Evolutionary conservation across 2,113 vertebrate genomes (phyloP), one percentile per base, ranked within the genome.

Genomic region (Parus major): DNA sequence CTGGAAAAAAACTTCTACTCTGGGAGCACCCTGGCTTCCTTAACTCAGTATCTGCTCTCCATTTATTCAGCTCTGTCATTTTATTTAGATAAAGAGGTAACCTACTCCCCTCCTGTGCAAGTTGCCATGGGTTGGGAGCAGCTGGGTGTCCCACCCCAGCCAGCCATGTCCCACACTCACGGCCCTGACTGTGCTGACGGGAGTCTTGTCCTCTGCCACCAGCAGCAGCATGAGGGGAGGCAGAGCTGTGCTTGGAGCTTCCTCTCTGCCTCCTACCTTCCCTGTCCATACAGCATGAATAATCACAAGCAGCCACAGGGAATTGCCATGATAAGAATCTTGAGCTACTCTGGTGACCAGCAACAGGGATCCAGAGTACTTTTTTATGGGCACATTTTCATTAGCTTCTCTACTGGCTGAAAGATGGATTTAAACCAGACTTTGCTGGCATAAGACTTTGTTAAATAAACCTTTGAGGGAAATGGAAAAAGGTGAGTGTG

Each of bases 41-140:
- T 41, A 55, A 39, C 33, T 85, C 83, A 55, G 17, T 18, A 50
- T 14, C 60, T 50, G 20, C 33, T 47, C 52, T 87, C 55, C 56
- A 17, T 71, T 82, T 65, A 21, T 55, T 86, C 35, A 70, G 18
- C 44, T 78, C 70, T 57, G 21, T 36, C 19, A 6, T 41, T 59
- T 57, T 44, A 39, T 57, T 63, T 47, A 39, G 50, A 42, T 70
- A 47, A 76, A 70, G 68, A 60, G 60, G 16, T 22, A 47, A 61
- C 22, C 59, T 29, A 36, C 17, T 77, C 0, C 0, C 20, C 5
- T 64, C 5, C 25, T 2, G 4, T 2, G 4, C 5, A 1, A 50
- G n/a, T 31, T 10, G 6, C 56, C 3, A 4, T 50, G 46, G 3
- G 3, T 29, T 4, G 11, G 50, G 56, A 79, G 47, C 56, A 68